A percentile compares a stretch with the other conserved stretches of the same genome.
Conservation (phyloP, 92 coral and sea anemone species). For the Porites divaricata region DNA sequence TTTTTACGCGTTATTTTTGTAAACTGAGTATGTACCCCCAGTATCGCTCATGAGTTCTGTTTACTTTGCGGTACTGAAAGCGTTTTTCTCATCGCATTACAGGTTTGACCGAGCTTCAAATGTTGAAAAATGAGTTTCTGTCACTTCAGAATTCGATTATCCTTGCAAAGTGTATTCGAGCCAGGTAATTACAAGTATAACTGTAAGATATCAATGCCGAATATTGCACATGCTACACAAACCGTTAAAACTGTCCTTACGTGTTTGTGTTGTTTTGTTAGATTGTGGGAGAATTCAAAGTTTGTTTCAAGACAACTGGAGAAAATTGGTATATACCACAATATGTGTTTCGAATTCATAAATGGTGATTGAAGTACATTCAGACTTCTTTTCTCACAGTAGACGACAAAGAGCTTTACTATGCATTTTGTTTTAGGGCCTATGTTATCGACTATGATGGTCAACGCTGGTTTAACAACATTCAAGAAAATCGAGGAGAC, state of each 20-base stretch:
- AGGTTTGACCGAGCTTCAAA: conserved; percentile 91
- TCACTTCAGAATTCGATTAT: conserved; percentile 85
- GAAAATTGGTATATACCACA: conserved; percentile 82
- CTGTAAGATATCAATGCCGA: background rate
- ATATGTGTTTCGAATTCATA: background rate
- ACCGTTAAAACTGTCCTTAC: background rate
- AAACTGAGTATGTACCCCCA: too few relatives aligned
- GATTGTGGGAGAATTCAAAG: conserved; percentile 96
- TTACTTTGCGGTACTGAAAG: background rate
- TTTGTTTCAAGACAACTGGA: conserved; percentile 95
- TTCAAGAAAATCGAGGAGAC: conserved; percentile 93
- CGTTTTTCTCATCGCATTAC: background rate
- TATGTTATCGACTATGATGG: conserved; percentile 92
- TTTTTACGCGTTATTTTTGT: too few relatives aligned
- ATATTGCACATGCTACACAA: background rate
- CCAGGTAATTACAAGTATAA: conserved; percentile 63
- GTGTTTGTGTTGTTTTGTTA: conserved; percentile 28
- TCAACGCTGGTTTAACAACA: conserved; percentile 95
- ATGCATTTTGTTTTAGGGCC: conserved; percentile 56
- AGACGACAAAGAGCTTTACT: background rate
- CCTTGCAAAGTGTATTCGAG: conserved; percentile 86
- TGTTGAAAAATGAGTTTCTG: conserved; percentile 72
- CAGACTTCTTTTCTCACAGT: background rate
- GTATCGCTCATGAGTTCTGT: too few relatives aligned
- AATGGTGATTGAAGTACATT: background rate